Conservation (phyloP, 2,797 vertebrate genomes). For the Amniataba percoides region DNA sequence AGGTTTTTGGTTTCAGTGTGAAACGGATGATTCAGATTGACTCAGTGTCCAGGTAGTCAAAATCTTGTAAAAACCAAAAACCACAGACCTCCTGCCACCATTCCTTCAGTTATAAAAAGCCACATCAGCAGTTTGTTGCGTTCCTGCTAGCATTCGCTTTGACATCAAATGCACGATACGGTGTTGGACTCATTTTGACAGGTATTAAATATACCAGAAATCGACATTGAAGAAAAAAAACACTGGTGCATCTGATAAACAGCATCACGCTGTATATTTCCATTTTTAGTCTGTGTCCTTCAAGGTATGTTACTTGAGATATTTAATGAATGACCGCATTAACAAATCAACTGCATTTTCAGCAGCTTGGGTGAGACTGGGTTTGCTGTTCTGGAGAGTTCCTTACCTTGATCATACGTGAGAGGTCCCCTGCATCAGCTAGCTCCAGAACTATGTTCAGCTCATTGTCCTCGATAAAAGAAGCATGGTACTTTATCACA, state of each 20-base stretch:
- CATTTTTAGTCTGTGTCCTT: conserved; percentile 4
- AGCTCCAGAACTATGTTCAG: conserved; percentile 98
- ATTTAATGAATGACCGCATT: neutral
- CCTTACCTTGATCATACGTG: conserved; percentile 97
- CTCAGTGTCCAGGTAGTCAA: conserved; percentile 64
- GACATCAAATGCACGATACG: conserved; percentile 8
- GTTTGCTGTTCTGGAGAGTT: conserved; percentile 21
- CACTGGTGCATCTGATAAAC: conserved; percentile 5
- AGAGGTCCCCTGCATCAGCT: conserved; percentile 97
- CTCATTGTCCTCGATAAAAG: conserved; percentile 98
- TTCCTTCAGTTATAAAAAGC: conserved; percentile 37
- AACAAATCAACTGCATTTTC: conserved; percentile 12
- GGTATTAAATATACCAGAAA: neutral
- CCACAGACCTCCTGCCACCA: conserved; percentile 60
- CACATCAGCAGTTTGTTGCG: conserved; percentile 47
- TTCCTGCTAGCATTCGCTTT: conserved; percentile 14
- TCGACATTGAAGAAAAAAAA: neutral
- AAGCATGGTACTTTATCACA: conserved; percentile 98
- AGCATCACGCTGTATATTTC: neutral
- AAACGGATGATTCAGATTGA: conserved; percentile 68
- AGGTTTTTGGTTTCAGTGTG: conserved; percentile 57
- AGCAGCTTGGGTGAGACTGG: neutral
- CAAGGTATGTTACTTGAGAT: neutral
- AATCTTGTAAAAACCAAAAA: conserved; percentile 51
- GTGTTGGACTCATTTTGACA: neutral